Evolutionary conservation across 2,888 invertebrate genomes (phyloP).

Genomic region (Thereva nobilitata): DNA sequence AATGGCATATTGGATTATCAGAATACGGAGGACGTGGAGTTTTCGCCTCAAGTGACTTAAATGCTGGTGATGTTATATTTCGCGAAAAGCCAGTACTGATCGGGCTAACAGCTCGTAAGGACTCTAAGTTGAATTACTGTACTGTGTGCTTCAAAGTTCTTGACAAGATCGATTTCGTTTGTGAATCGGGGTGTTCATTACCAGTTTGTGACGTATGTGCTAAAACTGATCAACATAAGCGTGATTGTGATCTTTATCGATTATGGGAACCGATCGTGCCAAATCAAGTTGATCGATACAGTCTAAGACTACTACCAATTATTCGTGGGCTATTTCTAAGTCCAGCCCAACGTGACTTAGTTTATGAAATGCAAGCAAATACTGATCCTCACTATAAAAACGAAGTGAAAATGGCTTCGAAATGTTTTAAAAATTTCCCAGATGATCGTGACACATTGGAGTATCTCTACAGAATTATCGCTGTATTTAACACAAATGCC

Average conservation of each 20-base stretch:
- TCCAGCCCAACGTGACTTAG: constrained; percentile 51
- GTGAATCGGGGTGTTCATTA: constrained; percentile 68
- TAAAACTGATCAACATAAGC: constrained; percentile 62
- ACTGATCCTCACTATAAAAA: constrained; percentile 52
- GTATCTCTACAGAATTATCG: constrained; percentile 52
- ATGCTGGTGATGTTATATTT: constrained; percentile 71
- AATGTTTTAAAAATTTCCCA: constrained; percentile 56
- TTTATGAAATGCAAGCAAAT: constrained; percentile 56
- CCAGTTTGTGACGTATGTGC: constrained; percentile 71
- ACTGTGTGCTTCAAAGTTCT: constrained; percentile 66
- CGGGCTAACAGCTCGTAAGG: constrained; percentile 67
- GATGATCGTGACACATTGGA: constrained; percentile 53
- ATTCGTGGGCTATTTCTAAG: constrained; percentile 53
- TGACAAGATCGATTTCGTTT: constrained; percentile 54
- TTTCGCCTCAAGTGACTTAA: constrained; percentile 69
- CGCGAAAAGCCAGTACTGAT: constrained; percentile 70
- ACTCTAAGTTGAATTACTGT: constrained; percentile 64
- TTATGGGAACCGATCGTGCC: constrained; percentile 63
- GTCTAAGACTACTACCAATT: constrained; percentile 53
- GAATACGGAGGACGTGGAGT: constrained; percentile 71
- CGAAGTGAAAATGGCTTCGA: constrained; percentile 54
- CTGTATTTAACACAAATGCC: constrained; percentile 58
- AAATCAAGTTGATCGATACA: constrained; percentile 48
- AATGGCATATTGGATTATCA: constrained; percentile 67
- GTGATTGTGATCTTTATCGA: constrained; percentile 68